Conservation (phyloP, 2,797 vertebrate genomes). For the Takifugu ocellatus region DNA sequence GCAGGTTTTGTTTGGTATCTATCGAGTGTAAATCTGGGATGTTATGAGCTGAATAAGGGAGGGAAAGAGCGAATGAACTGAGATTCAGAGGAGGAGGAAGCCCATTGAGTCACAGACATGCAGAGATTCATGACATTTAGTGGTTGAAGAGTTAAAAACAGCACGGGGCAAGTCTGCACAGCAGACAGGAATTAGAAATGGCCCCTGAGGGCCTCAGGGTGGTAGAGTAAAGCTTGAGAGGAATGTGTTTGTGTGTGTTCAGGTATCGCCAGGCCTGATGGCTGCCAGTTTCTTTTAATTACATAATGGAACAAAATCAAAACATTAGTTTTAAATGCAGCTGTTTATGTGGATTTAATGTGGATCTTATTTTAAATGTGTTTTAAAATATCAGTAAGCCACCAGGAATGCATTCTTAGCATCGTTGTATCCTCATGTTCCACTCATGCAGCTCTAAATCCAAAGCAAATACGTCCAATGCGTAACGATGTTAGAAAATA, state of each 20-base stretch:
- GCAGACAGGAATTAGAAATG: conserved; percentile 49
- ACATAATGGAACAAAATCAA: no score
- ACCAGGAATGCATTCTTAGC: no score
- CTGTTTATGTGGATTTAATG: no score
- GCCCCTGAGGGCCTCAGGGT: conserved; percentile 43
- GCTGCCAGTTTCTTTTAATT: no score
- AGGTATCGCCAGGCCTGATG: conserved; percentile 8
- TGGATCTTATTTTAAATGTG: no score
- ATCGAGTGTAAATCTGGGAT: conserved; percentile 65
- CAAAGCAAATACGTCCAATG: no score
- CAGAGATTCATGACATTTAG: conserved; percentile 9
- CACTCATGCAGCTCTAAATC: no score
- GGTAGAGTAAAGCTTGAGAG: conserved; percentile 45
- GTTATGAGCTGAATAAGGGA: conserved; percentile 67
- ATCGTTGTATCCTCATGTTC: no score
- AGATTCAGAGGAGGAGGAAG: conserved; percentile 5
- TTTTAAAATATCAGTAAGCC: no score
- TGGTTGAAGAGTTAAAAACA: conserved; percentile 22
- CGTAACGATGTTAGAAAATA: no score
- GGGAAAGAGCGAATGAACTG: not conserved
- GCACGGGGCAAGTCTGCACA: conserved; percentile 55
- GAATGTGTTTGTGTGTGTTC: conserved; percentile 43
- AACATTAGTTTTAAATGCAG: no score
- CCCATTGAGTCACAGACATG: conserved; percentile 21
- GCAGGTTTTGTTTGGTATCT: conserved; percentile 2